Percentiles rank a stretch among this genome's conserved stretches.
These are phyloP conservation scores for Condylura cristata DNA, from an alignment of 2,113 vertebrate genomes.

Conservation along the genomic window DNA sequence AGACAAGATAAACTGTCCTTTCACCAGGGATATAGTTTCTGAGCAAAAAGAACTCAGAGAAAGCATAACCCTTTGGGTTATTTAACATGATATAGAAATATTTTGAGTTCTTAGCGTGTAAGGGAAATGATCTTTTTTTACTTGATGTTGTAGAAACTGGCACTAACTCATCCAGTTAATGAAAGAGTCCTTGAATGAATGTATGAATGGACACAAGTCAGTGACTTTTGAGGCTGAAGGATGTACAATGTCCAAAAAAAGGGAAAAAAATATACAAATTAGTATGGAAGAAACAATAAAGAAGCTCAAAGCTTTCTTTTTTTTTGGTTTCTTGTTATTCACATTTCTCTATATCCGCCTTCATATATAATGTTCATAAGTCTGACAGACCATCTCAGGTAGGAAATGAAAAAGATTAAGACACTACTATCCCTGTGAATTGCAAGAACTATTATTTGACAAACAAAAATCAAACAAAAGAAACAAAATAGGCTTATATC, in stretches of 20 bases:
- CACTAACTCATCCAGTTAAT: not conserved
- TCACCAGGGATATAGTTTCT: not conserved
- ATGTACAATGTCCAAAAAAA: not conserved
- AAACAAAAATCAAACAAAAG: not conserved
- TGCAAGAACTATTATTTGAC: not conserved
- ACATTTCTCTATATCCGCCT: not conserved
- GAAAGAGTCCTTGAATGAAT: not conserved
- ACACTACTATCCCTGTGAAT: not conserved
- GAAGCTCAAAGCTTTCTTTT: not conserved
- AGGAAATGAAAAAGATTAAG: not conserved
- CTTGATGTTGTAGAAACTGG: not conserved
- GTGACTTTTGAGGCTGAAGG: not conserved
- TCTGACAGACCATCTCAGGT: not conserved
- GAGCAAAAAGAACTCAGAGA: not conserved
- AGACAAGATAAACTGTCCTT: not conserved
- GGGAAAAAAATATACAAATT: not conserved
- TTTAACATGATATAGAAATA: not conserved
- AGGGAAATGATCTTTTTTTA: not conserved
- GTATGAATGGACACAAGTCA: not conserved
- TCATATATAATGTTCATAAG: not conserved
- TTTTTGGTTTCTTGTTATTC: not conserved
- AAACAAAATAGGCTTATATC: not conserved
- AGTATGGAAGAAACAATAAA: not conserved
- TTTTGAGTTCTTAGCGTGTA: not conserved
- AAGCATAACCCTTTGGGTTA: not conserved